phyloP scores from a whole-genome alignment of 2,113 vertebrate genomes.

The Toxotes chatareus region DNA sequence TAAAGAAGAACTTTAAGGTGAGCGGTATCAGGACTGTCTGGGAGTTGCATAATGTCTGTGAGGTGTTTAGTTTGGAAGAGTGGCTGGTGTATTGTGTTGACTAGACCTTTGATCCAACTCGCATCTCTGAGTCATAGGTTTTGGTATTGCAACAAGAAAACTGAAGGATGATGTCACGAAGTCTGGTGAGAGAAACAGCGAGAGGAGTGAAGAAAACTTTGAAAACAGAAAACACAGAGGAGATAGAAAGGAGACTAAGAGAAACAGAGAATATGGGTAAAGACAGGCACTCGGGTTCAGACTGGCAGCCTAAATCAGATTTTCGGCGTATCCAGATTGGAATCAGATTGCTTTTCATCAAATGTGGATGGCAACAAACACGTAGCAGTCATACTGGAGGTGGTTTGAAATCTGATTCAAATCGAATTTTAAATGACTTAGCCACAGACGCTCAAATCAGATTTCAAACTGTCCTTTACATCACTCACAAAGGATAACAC shows the following conservation, averaged over 20 bases:
- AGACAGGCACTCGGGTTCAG: not conserved
- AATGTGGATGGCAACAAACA: constrained; percentile 10
- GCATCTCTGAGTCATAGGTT: constrained; percentile 43
- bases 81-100: constrained; percentile 32
- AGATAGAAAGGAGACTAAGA: not conserved
- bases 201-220: not conserved
- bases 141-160: constrained; percentile 31
- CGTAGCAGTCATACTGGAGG: not conserved
- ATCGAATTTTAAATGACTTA: constrained; percentile 46
- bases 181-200: constrained; percentile 13
- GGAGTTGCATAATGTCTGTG: constrained; percentile 41
- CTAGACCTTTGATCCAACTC: constrained; percentile 31
- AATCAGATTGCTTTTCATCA: constrained; percentile 52
- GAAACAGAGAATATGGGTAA: not conserved
- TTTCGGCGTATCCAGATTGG: constrained; percentile 28
- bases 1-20: constrained; percentile 38
- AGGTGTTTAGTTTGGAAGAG: constrained; percentile 28
- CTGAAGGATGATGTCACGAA: constrained; percentile 38
- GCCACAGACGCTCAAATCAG: constrained; percentile 40
- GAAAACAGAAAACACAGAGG: not conserved
- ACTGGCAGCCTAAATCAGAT: constrained; percentile 37
- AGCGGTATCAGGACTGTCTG: constrained; percentile 51
- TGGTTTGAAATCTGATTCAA: constrained; percentile 62
- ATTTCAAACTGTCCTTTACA: constrained; percentile 38
- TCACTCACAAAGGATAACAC: constrained; percentile 41